phyloP scores from a whole-genome alignment of 2,888 invertebrate species.

The Matsumyia berberina region DNA sequence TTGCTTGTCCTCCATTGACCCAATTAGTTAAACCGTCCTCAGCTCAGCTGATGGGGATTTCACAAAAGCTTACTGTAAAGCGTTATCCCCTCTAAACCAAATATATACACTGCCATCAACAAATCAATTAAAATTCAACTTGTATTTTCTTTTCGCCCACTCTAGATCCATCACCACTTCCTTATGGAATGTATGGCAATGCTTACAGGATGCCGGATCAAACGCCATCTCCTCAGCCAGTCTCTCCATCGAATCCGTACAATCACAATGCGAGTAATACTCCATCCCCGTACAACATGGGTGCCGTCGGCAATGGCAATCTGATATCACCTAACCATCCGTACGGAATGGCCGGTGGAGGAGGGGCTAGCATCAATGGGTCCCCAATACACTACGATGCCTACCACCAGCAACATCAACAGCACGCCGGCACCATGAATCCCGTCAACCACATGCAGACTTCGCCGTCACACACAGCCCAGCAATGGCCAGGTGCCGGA shows the following conservation, averaged over 20 bases:
- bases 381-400: conserved; percentile 53
- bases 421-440: conserved; percentile 75
- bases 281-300: conserved; percentile 82
- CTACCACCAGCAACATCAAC: conserved; percentile 72
- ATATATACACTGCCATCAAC: not conserved
- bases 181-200: conserved; percentile 81
- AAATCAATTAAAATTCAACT: conserved; percentile 52
- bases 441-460: conserved; percentile 61
- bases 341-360: conserved; percentile 61
- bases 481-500: conserved; percentile 61
- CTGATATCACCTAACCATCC: conserved; percentile 77
- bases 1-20: no score
- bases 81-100: not conserved
- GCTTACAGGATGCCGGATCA: conserved; percentile 80
- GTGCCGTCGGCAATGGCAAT: conserved; percentile 76
- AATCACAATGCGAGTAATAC: conserved; percentile 79
- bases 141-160: conserved; percentile 26
- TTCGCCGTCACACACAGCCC: conserved; percentile 71
- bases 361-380: conserved; percentile 38
- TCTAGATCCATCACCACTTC: conserved; percentile 82
- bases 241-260: conserved; percentile 82
- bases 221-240: conserved; percentile 83
- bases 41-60: no score
- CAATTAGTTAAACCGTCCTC: no score
- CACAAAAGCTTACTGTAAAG: no score